A percentile compares a stretch with the other conserved stretches of the same genome.
Conservation (phyloP, 2,113 vertebrate species). For the Neolamprologus caudopunctatus region DNA sequence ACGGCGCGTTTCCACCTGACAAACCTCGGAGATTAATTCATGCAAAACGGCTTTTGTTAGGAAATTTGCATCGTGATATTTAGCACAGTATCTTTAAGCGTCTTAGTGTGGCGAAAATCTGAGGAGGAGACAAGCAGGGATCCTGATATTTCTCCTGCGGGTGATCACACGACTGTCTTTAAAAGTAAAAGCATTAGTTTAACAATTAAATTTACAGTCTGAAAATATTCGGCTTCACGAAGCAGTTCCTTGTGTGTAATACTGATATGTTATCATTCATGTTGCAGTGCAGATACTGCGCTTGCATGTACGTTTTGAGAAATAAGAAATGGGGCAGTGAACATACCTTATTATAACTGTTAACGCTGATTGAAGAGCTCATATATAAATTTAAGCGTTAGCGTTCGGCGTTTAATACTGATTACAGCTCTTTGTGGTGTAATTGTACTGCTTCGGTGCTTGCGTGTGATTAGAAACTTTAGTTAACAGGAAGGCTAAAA, state of each 20-base stretch:
- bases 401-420: background rate
- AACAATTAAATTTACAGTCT: background rate
- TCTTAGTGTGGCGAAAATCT: background rate
- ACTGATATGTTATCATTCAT: background rate
- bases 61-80: background rate
- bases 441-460: background rate
- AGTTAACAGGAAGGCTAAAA: background rate
- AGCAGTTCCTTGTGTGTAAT: background rate
- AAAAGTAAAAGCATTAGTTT: background rate
- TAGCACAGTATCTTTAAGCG: background rate
- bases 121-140: background rate
- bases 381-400: background rate
- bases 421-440: background rate
- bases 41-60: background rate
- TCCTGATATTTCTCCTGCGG: background rate
- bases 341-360: background rate
- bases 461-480: background rate
- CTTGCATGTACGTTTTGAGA: background rate
- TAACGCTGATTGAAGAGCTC: background rate
- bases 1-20: constrained; percentile 11
- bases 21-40: background rate
- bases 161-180: background rate
- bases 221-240: background rate
- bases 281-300: background rate
- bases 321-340: background rate